Evolutionary conservation across 2,888 invertebrate genomes (phyloP).

Genomic region (Norana najaformis): DNA sequence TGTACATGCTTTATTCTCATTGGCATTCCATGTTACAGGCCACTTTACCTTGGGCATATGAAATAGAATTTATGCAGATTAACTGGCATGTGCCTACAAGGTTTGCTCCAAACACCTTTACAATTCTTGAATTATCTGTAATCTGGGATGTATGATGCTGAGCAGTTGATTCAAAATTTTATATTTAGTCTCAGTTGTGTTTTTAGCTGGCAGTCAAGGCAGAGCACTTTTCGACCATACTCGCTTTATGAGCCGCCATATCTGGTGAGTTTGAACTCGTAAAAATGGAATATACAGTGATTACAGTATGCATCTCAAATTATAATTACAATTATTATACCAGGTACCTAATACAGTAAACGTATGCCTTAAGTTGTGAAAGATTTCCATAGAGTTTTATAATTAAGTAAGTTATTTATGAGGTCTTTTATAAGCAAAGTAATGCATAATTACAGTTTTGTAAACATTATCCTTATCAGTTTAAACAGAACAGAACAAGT

Average conservation of each 20-base stretch:
- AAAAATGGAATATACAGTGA: background rate
- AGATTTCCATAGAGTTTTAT: background rate
- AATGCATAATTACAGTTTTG: too few species aligned
- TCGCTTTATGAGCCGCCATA: constrained; percentile 10
- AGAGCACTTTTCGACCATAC: background rate
- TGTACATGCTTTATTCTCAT: background rate
- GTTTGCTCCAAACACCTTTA: background rate
- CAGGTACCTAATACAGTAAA: background rate
- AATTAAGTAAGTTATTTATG: background rate
- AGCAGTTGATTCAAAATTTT: background rate
- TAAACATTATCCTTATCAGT: too few species aligned
- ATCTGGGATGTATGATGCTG: background rate
- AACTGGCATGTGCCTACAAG: background rate
- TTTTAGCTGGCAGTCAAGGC: background rate
- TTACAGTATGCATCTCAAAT: background rate
- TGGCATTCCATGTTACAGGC: background rate
- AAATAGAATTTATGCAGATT: background rate
- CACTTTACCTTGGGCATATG: too few species aligned
- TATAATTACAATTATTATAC: too few species aligned
- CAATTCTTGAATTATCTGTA: background rate
- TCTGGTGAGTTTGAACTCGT: background rate
- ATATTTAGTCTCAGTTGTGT: background rate
- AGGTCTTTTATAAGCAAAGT: background rate
- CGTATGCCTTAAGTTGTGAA: background rate
- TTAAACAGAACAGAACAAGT: too few species aligned